Percentiles rank a stretch among this genome's conserved stretches.
Evolutionary conservation across 1,140 invertebrate species (phyloP).

Genomic region (Apis mellifera): Amel_HAv3.1 CM009932.2:526001-526500

Average conservation of each 20-base stretch:
- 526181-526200: slow-evolving; percentile 27
- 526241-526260: too few relatives aligned
- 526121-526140: slow-evolving; percentile 24
- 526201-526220: not conserved
- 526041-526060: slow-evolving; percentile 24
- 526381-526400: not conserved
- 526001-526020: slow-evolving; percentile 2
- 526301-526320: too few relatives aligned
- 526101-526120: slow-evolving; percentile 54
- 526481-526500: not conserved
- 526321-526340: too few relatives aligned
- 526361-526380: too few relatives aligned
- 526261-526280: too few relatives aligned
- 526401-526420: not conserved
- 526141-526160: slow-evolving; percentile 52
- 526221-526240: too few relatives aligned
- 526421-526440: not conserved
- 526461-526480: not conserved
- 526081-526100: slow-evolving; percentile 44
- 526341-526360: too few relatives aligned
- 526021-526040: slow-evolving; percentile 25
- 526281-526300: too few relatives aligned
- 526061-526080: slow-evolving; percentile 18
- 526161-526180: slow-evolving; percentile 51
- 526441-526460: not conserved